Evolutionary conservation across 1,140 invertebrate species (phyloP), one percentile per base, ranked within the genome.

Genomic region (Pemphigus obesinymphae): DNA sequence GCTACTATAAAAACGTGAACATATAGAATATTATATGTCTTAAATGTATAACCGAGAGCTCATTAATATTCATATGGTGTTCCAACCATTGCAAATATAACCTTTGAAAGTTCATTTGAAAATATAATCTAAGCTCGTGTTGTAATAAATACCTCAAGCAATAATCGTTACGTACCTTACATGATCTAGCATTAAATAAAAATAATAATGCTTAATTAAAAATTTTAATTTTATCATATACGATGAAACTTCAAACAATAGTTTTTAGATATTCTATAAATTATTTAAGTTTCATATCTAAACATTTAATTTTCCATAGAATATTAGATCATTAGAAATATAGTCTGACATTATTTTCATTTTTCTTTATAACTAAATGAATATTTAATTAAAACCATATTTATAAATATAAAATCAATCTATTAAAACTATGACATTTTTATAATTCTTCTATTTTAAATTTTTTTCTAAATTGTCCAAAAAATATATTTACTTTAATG

Each of bases 51-150:
- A 31, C 43, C 70, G 13, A 50, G 43, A 31, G 23, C 17, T 73
- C 29, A n/a, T 73, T 73, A 73, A 73, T 73, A 73, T 73, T 73
- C 70, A 73, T 73, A 73, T 11, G 43, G 70, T 73, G 50, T 50
- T 50, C 43, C 43, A 7, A 50, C 23, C 20, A 11, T 8, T 10
- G 66, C 50, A 6, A 17, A 72, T 20, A 31, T 43, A 20, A 50
- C 70, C 50, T 48, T n/a, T 3, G 11, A 48, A 50, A 48, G 43
- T 73, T 73, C 45, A 73, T 45, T 73, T n/a, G 29, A 50, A 73
- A 73, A 31, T 50, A 50, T 50, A 23, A n/a, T 31, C 40, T 13
- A 3, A 26, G n/a, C 15, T n/a, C 15, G 13, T 26, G 13, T 37
- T 17, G 13, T 10, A 43, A 26, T 70, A 68, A 68, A 43, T 26